Evolutionary conservation across 2,797 vertebrate species (phyloP).

Genomic region (Peromyscus nudipes): DNA sequence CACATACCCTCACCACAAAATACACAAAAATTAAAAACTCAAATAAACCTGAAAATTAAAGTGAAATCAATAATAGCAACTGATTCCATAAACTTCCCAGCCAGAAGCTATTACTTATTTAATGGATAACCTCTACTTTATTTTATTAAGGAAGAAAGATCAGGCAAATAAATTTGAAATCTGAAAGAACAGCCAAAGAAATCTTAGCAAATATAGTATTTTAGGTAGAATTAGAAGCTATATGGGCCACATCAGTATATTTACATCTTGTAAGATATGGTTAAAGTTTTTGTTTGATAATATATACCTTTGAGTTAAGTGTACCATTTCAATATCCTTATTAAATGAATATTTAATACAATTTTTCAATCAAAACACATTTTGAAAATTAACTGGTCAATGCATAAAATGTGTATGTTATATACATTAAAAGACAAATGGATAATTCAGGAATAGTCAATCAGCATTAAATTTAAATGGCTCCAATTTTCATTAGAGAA

Average conservation of each 20-base stretch:
- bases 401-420: background rate
- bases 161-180: conserved; percentile 7
- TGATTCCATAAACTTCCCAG: background rate
- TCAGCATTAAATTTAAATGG: conserved; percentile 34
- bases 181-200: background rate
- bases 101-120: background rate
- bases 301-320: background rate
- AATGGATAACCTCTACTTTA: background rate
- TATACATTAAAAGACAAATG: conserved; percentile 2
- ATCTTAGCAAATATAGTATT: background rate
- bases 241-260: background rate
- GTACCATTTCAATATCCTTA: background rate
- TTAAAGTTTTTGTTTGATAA: background rate
- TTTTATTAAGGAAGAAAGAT: background rate
- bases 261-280: background rate
- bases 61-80: background rate
- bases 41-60: background rate
- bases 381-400: conserved; percentile 23
- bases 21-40: background rate
- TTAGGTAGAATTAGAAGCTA: background rate
- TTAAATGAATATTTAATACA: conserved; percentile 18
- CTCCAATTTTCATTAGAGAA: too few relatives aligned
- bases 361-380: background rate
- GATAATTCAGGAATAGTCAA: background rate
- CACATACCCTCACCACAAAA: background rate